Evolutionary conservation across 2,113 vertebrate genomes (phyloP).

Genomic region (Poeciliopsis retropinna): DNA sequence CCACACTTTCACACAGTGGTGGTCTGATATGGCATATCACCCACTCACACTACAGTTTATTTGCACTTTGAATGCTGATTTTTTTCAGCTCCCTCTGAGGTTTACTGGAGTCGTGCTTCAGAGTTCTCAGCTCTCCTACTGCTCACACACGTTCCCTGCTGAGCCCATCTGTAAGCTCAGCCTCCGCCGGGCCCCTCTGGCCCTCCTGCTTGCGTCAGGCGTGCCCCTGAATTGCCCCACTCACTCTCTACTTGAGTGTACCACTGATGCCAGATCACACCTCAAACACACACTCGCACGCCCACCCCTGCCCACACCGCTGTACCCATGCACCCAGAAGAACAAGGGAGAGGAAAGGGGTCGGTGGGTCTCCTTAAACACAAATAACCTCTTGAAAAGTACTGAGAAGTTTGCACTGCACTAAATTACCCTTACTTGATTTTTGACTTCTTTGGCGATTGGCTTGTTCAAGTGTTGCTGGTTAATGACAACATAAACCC

Average conservation of each 20-base stretch:
- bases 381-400: slow-evolving; percentile 54
- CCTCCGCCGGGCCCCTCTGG: slow-evolving; percentile 31
- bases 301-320: background rate
- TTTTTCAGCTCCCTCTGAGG: slow-evolving; percentile 50
- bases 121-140: slow-evolving; percentile 50
- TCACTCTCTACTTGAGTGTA: slow-evolving; percentile 57
- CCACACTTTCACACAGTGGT: slow-evolving; percentile 11
- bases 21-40: slow-evolving; percentile 19
- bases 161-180: slow-evolving; percentile 64
- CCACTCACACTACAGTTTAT: slow-evolving; percentile 39
- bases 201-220: slow-evolving; percentile 55
- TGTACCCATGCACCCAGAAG: background rate
- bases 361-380: slow-evolving; percentile 63
- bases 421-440: slow-evolving; percentile 72
- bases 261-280: slow-evolving; percentile 54
- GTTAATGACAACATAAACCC: slow-evolving; percentile 17
- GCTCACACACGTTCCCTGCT: slow-evolving; percentile 42
- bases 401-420: slow-evolving; percentile 64
- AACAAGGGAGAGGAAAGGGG: slow-evolving; percentile 42
- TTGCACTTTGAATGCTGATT: slow-evolving; percentile 52
- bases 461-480: slow-evolving; percentile 20
- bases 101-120: slow-evolving; percentile 43
- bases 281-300: slow-evolving; percentile 38
- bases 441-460: slow-evolving; percentile 50
- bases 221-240: slow-evolving; percentile 55